A percentile compares a stretch with the other conserved stretches of the same genome.
phyloP scores from a whole-genome alignment of 2,113 vertebrate species.

The Penelope pileata region DNA sequence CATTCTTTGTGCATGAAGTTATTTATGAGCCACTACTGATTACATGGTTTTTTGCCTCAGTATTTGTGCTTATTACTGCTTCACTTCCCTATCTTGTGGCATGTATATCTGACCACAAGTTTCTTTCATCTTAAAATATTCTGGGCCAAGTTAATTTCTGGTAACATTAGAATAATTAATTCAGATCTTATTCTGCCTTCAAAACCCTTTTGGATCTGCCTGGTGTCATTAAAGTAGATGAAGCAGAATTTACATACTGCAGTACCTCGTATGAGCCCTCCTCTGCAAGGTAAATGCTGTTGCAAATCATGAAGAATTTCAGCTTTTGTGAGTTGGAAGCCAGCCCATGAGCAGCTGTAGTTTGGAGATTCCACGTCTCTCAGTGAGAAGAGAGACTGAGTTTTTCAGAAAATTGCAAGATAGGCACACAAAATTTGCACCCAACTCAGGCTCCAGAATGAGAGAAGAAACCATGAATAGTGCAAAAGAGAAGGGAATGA shows the following conservation, averaged over 20 bases:
- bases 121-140: slow-evolving; percentile 56
- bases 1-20: neutral
- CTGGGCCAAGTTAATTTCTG: neutral
- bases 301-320: neutral
- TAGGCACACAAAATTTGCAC: neutral
- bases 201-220: neutral
- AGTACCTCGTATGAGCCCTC: neutral
- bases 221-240: slow-evolving; percentile 23
- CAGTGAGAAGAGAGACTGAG: neutral
- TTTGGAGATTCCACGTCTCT: neutral
- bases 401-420: neutral
- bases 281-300: neutral
- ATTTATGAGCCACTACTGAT: slow-evolving; percentile 34
- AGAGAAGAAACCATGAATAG: neutral
- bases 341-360: neutral
- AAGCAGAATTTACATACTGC: neutral
- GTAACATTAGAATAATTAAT: slow-evolving; percentile 28
- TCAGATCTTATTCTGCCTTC: slow-evolving; percentile 13
- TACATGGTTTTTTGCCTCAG: neutral
- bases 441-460: neutral
- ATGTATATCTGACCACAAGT: slow-evolving; percentile 35
- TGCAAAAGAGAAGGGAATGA: neutral
- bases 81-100: slow-evolving; percentile 60
- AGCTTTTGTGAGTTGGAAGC: neutral
- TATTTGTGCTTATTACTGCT: slow-evolving; percentile 16